Conservation (phyloP, 2,113 vertebrate species). For the Saccopteryx leptura region DNA sequence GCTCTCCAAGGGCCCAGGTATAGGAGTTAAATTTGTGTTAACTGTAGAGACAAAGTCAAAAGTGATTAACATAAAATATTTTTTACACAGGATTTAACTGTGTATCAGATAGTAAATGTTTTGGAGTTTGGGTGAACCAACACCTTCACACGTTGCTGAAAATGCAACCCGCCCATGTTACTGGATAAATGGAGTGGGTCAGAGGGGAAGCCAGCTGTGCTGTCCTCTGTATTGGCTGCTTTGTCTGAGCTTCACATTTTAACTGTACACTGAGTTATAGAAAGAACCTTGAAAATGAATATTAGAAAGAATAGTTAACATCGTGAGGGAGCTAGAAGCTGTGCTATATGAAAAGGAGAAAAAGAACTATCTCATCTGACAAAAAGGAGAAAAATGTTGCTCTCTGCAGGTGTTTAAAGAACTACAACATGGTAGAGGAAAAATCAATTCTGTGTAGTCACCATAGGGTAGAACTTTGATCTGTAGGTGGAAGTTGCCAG, state of each 20-base stretch:
- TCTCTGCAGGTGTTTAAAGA: conserved; percentile 49
- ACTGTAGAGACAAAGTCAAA: neutral
- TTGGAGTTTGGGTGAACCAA: neutral
- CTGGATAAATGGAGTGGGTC: neutral
- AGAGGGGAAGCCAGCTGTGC: neutral
- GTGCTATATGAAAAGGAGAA: neutral
- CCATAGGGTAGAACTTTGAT: conserved; percentile 64
- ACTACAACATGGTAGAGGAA: neutral
- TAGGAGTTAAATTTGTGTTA: neutral
- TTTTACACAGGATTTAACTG: neutral
- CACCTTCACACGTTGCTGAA: neutral
- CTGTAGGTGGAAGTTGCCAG: neutral
- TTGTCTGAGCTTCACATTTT: neutral
- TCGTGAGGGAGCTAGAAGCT: neutral
- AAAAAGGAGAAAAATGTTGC: neutral
- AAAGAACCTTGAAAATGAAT: neutral
- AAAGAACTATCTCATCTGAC: neutral
- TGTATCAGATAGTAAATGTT: neutral
- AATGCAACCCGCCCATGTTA: neutral
- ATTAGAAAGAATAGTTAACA: neutral
- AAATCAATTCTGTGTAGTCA: conserved; percentile 44
- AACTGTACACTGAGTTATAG: neutral
- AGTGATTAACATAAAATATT: neutral
- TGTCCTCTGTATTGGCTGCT: neutral
- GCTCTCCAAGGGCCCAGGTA: neutral